phyloP scores from a whole-genome alignment of 2,797 vertebrate species.

The Lacerta agilis region DNA sequence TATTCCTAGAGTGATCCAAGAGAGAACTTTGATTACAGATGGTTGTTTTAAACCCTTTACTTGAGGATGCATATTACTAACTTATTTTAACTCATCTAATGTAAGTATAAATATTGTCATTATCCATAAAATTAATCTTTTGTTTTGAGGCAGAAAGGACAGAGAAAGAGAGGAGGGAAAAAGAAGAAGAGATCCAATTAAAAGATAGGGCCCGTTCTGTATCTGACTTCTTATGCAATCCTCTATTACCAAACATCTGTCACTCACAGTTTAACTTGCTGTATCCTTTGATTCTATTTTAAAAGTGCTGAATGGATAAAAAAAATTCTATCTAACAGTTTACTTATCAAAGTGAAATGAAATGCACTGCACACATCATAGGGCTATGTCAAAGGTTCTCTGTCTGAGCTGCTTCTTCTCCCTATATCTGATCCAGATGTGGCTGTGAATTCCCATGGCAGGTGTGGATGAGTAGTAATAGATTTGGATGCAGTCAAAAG shows the following conservation, averaged over 20 bases:
- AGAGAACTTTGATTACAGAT: not conserved
- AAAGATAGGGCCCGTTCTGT: conserved; percentile 32
- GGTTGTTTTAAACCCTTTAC: conserved; percentile 9
- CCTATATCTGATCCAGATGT: not conserved
- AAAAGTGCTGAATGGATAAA: conserved; percentile 5
- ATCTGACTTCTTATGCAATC: conserved; percentile 36
- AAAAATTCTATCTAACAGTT: not conserved
- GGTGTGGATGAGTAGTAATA: not conserved
- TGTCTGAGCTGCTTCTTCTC: not conserved
- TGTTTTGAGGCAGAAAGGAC: conserved; percentile 28
- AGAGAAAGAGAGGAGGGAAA: not conserved
- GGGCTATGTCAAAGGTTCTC: not conserved
- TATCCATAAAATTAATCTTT: conserved; percentile 39
- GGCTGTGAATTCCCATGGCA: not conserved
- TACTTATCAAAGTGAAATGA: not conserved
- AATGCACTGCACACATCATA: not conserved
- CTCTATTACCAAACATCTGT: conserved; percentile 26
- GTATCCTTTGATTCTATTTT: conserved; percentile 31
- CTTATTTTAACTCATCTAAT: not conserved
- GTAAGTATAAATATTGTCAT: conserved; percentile 10
- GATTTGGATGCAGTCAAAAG: not conserved
- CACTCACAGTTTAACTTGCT: not conserved
- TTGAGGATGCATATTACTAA: not conserved
- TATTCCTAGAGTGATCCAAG: not conserved
- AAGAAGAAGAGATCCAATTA: conserved; percentile 38